Conservation (phyloP, 2,113 vertebrate genomes). For the Picathartes gymnocephalus region DNA sequence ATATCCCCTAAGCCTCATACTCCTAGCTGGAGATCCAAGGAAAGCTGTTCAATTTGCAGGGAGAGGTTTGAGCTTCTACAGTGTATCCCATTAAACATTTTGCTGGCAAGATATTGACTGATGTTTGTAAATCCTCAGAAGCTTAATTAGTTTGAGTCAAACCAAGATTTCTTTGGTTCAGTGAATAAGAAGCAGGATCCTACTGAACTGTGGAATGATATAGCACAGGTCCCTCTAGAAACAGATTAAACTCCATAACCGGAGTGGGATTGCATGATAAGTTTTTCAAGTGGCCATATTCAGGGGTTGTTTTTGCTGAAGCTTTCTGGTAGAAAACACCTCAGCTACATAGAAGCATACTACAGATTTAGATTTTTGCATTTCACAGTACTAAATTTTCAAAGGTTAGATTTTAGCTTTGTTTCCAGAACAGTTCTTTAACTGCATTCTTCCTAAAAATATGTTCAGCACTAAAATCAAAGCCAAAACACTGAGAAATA, state of each 20-base stretch:
- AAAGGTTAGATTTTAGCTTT: neutral
- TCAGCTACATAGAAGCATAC: neutral
- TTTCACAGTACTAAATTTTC: neutral
- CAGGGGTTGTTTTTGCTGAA: neutral
- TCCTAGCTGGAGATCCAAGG: neutral
- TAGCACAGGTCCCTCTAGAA: neutral
- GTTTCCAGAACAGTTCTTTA: neutral
- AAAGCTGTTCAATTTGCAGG: constrained; percentile 16
- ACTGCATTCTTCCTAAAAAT: neutral
- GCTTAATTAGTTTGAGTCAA: constrained; percentile 37
- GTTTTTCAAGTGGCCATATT: neutral
- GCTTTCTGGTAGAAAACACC: neutral
- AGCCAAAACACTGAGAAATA: neutral
- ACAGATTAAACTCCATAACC: neutral
- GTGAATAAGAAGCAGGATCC: constrained; percentile 1
- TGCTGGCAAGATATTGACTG: neutral
- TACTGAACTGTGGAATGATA: constrained; percentile 1
- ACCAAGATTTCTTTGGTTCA: constrained; percentile 5
- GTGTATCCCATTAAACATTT: neutral
- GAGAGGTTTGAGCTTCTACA: neutral
- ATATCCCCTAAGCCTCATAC: neutral
- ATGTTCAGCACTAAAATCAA: constrained; percentile 2
- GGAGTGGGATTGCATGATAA: neutral
- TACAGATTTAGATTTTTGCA: neutral
- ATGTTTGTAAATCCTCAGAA: constrained; percentile 37